Base-by-base conservation (phyloP, 2,888 invertebrate genomes). In the Sinhomidia bicolor region DNA sequence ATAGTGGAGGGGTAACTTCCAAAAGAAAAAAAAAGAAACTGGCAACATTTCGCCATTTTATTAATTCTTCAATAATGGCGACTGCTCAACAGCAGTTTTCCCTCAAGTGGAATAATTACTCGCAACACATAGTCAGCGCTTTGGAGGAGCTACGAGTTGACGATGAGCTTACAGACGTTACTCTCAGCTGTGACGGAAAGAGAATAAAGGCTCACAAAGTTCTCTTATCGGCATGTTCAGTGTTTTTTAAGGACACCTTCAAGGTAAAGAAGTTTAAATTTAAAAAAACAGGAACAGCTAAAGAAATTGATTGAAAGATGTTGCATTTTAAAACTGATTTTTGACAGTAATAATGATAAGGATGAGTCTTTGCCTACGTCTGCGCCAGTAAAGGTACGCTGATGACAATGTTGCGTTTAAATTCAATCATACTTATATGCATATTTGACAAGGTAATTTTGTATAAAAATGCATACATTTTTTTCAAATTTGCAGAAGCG, bases 101-200 rank as follows among this genome's bases (percentile, higher is more conserved):
- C 91, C 94, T 97, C 92, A 96, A 97, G 91, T 97, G 97, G 97
- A 97, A 97, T 94, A 97, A 97, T 94, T 97, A 97, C 93, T 95
- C 96, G 93, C 93, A 96, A 95, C 94, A 94, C 94, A 96, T 97
- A 93, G 96, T 96, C 91, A 96, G 96, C 93, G 96, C 97, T 65
- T 96, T 97, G 93, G 96, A 96, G 93, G 95, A 95, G 91, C 94
- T 97, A 91, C 93, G 95, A 84, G 93, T 93, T 41, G 94, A 94
- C 90, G 94, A 95, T 91, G 94, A 94, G 92, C 95, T 97, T 90
- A 97, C 97, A 82, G 97, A 97, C 94, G 97, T 97, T 82, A 97
- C 97, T 89, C 94, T 97, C 90, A 96, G 96, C 93, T 97, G 97
- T 93, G 97, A 97, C 93, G 97, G 97, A 90, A 96, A 96, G 89